Conservation (phyloP, 1,140 invertebrate species). For the Protaetia brevitarsis region DNA sequence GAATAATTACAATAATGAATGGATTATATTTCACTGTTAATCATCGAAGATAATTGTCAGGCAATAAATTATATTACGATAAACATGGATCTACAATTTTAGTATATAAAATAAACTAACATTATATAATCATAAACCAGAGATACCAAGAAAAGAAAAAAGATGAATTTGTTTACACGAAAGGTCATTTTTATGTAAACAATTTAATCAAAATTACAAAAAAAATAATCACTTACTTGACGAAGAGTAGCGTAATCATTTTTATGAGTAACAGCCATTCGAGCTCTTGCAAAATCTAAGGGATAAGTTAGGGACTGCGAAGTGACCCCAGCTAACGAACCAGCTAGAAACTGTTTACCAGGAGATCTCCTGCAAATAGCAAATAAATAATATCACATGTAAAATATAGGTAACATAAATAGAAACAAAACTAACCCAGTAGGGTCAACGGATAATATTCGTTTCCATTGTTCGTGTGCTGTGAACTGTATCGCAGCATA, state of each 20-base stretch:
- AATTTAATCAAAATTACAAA: background rate
- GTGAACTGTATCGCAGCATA: constrained; percentile 98
- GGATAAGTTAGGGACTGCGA: constrained; percentile 94
- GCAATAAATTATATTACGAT: too few species aligned
- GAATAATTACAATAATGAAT: too few species aligned
- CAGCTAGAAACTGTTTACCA: constrained; percentile 72
- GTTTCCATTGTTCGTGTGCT: constrained; percentile 95
- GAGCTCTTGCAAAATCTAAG: constrained; percentile 91
- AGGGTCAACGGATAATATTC: constrained; percentile 67
- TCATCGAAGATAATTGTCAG: too few species aligned
- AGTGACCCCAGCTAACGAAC: constrained; percentile 90
- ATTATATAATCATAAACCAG: too few species aligned
- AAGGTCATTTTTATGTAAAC: too few species aligned
- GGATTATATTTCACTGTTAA: too few species aligned
- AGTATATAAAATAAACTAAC: too few species aligned
- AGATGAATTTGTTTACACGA: too few species aligned
- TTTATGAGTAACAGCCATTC: constrained; percentile 93
- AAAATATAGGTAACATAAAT: background rate
- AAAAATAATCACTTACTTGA: constrained; percentile 31
- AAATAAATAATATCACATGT: background rate
- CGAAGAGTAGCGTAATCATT: constrained; percentile 61
- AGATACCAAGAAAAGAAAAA: too few species aligned
- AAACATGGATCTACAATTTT: too few species aligned
- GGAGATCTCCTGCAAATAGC: constrained; percentile 34
- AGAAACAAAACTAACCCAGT: constrained; percentile 53